Base-by-base conservation (phyloP, 2,888 invertebrate genomes). In the Noctua janthe region DNA sequence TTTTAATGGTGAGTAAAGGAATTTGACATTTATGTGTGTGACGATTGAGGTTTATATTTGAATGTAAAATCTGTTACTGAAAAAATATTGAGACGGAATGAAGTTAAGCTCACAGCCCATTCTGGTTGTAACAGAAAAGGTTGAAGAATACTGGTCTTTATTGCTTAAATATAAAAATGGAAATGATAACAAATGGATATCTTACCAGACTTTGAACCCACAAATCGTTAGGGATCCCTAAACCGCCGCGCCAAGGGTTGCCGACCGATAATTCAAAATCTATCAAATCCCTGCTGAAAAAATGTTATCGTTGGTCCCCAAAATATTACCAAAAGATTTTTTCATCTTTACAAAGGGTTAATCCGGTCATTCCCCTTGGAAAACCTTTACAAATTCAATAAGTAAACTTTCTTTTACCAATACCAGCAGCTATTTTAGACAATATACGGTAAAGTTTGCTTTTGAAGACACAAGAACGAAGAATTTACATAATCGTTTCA, bases 251-350 rank as follows among this genome's bases (percentile, higher is more conserved):
- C 70, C 49, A 64, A 56, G 43, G 82, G 83, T 82, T 73, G 51
- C 70, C 59, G 82, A 54, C 71, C 82, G 71, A 83, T 83, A 78
- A 71, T 83, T 59, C 64, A 62, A 82, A 83, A 78, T 71, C 71
- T 71, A 78, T 83, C 59, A 78, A 82, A 82, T 71, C 78, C 74
- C 71, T 70, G 4, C 69, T 82, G 47, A 74, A 74, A 74, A 83
- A 71, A 83, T 83, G 23, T 78, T 82, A 83, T 83, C 78, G 70
- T 71, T 67, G n/a, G 51, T 62, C 71, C 70, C 35, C 23, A 78
- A 74, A 71, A 83, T 73, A 71, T 66, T 74, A 64, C 56, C 20
- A 56, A 73, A 64, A 77, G 67, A 35, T 56, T 83, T 83, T 77
- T 73, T 78, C 71, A 74, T 79, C 35, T 66, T 66, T 47, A 39